Base-by-base conservation (phyloP, 2,888 invertebrate species). In the Tipula unca region DNA sequence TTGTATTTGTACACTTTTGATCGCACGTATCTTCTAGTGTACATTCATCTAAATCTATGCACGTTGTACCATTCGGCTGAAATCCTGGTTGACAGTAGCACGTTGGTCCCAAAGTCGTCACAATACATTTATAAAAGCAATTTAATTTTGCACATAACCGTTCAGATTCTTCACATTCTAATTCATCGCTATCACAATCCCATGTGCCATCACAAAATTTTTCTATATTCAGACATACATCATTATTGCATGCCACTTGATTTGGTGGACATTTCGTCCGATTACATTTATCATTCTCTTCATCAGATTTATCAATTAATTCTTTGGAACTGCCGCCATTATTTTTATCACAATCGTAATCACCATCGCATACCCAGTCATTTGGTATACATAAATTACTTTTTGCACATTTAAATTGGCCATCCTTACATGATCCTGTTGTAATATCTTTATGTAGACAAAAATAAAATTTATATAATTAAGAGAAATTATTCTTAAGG, bases 1-100 rank as follows among this genome's bases (percentile, higher is more conserved):
- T 90, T 17, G 93, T 93, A 91, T 96, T 95, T 88, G 88, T 91
- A 90, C 96, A 96, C 54, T 92, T 89, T 91, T 96, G 96, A 89
- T 95, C 94, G 91, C 96, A 96, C 85, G 93, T 90, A 82, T 93
- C 94, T 87, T 94, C 94, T 87, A 93, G 91, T 87, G 91, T 90
- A 91, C 97, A 97, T 91, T 97, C 96, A 91, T 97, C 93, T 87
- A 94, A 93, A 91, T 97, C 96, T 94, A 93, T 91, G 89, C 96
- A 96, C 85, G 90, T 91, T 29, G 92, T 93, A 86, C 91, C 92
- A 87, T 93, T 92, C 1, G 94, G 89, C 87, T 90, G 89, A 89
- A 93, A 93, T 0, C 96, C 96, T 54, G 91, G 90, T 25, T 93
- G 92, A 91, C 97, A 97, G 92, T 93, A 96, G 91, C 97, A 97